A percentile compares a stretch with the other conserved stretches of the same genome.
Conservation (phyloP, 2,888 invertebrate species). For the Nephrotoma flavescens region DNA sequence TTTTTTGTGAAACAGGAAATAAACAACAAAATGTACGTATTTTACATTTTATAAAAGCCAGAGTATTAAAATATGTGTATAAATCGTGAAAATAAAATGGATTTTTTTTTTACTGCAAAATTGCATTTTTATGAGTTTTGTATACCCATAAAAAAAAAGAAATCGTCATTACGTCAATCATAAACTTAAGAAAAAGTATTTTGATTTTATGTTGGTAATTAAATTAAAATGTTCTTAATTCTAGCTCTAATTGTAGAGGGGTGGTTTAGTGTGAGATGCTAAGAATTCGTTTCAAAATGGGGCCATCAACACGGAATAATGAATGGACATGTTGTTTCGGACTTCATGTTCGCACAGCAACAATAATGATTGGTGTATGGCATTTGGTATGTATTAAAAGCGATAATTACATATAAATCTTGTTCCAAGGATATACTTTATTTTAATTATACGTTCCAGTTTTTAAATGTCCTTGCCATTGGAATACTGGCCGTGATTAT, state of each 20-base stretch:
- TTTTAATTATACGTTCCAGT: constrained; percentile 38
- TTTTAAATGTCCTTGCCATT: constrained; percentile 59
- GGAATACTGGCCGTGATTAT: constrained; percentile 59
- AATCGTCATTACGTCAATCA: neutral
- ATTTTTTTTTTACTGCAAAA: neutral
- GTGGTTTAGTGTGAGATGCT: constrained; percentile 22
- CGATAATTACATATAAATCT: neutral
- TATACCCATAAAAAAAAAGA: neutral
- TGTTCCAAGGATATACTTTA: constrained; percentile 2
- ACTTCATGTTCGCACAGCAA: constrained; percentile 69
- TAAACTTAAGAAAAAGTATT: neutral
- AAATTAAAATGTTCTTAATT: neutral
- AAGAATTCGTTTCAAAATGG: constrained; percentile 31
- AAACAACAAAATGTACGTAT: neutral
- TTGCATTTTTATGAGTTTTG: neutral
- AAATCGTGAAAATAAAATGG: neutral
- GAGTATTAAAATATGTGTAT: neutral
- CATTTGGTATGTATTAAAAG: constrained; percentile 45
- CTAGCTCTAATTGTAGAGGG: neutral
- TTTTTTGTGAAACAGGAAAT: neutral
- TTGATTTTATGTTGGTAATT: neutral
- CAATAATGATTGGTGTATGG: constrained; percentile 68
- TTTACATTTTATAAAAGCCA: neutral
- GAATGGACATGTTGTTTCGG: constrained; percentile 72
- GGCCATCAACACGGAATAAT: constrained; percentile 44